Conservation (phyloP, 2,888 invertebrate genomes). For the Luperina testacea region DNA sequence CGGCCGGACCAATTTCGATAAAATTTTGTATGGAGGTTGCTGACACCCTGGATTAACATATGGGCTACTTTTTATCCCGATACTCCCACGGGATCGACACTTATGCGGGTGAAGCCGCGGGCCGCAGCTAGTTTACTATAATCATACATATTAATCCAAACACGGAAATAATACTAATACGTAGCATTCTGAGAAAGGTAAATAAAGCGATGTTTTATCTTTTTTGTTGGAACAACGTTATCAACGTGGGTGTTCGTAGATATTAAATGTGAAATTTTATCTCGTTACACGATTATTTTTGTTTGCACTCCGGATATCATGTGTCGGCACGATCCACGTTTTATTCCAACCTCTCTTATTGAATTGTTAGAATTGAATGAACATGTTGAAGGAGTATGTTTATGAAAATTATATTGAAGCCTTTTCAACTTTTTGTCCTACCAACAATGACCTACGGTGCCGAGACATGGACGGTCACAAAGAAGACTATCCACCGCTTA, state of each 20-base stretch:
- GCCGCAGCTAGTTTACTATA: constrained; percentile 6
- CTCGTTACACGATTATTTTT: constrained; percentile 50
- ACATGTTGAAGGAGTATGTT: neutral
- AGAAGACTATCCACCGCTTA: no score
- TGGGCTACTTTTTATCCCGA: no score
- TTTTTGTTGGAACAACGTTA: constrained; percentile 45
- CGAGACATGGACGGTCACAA: no score
- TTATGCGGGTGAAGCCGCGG: no score
- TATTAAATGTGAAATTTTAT: constrained; percentile 60
- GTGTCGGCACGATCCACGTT: constrained; percentile 28
- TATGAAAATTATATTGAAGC: neutral
- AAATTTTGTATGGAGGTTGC: no score
- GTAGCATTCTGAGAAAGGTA: constrained; percentile 32
- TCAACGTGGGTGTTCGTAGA: constrained; percentile 39
- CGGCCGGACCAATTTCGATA: no score
- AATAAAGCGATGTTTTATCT: constrained; percentile 46
- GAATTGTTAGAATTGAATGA: constrained; percentile 22
- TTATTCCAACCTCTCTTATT: constrained; percentile 18
- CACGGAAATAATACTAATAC: constrained; percentile 30
- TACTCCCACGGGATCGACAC: no score
- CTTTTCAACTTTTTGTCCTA: no score
- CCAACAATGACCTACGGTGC: no score
- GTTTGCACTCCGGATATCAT: constrained; percentile 46
- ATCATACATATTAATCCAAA: constrained; percentile 29
- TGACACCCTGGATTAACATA: no score